Percentiles rank a stretch among this genome's conserved stretches.
Conservation (phyloP, 2,797 vertebrate species). For the Etheostoma perlongum region DNA sequence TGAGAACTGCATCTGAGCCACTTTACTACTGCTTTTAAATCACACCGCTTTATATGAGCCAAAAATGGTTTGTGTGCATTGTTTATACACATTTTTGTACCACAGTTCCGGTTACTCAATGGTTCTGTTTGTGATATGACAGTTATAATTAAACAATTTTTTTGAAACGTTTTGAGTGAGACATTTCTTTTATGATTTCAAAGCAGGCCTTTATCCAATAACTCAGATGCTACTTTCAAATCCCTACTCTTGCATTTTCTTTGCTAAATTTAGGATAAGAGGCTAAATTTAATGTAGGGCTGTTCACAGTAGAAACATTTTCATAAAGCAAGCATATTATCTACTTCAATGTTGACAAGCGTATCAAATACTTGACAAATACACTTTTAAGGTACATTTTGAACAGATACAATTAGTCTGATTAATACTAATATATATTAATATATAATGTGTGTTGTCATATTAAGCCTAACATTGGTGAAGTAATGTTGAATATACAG, state of each 20-base stretch:
- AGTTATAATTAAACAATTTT: slow-evolving; percentile 29
- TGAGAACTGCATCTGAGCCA: neutral
- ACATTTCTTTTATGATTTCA: neutral
- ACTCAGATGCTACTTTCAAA: neutral
- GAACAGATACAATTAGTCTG: no score
- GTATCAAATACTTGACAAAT: no score
- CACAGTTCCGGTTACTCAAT: neutral
- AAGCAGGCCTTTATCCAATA: neutral
- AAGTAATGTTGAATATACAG: no score
- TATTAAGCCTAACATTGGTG: no score
- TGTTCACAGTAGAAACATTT: no score
- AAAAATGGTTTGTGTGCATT: neutral
- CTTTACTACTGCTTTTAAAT: neutral
- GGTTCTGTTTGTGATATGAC: slow-evolving; percentile 7
- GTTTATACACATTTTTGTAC: slow-evolving; percentile 29
- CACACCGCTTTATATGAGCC: neutral
- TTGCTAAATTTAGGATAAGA: neutral
- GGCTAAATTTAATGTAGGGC: no score
- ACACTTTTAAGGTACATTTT: no score
- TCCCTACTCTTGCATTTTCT: neutral
- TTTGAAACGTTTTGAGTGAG: neutral
- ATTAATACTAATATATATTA: no score
- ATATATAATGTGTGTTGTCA: no score
- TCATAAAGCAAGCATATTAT: no score
- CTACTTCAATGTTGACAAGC: no score